These are phyloP conservation scores for Drosophila persimilis DNA, from an alignment of 1,140 invertebrate genomes.

Conservation along the genomic window DNA sequence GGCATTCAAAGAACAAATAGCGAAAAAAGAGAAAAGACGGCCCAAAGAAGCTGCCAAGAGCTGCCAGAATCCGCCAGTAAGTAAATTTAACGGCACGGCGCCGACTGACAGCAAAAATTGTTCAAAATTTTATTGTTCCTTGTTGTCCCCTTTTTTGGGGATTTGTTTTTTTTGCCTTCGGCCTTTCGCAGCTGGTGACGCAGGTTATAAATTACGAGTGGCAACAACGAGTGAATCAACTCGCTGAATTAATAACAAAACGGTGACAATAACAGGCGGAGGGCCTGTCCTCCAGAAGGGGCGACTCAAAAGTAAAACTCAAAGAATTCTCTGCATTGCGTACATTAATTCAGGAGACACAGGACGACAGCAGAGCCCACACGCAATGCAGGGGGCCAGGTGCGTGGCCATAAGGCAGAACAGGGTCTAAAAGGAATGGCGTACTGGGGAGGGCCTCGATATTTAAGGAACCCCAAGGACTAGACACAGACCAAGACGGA, in stretches of 20 bases:
- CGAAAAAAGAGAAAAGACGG: background rate
- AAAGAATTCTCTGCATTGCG: slow-evolving; percentile 59
- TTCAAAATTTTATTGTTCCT: slow-evolving; percentile 46
- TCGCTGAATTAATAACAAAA: slow-evolving; percentile 62
- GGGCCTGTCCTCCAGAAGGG: too few species aligned
- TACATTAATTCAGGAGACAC: slow-evolving; percentile 69
- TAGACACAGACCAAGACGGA: too few species aligned
- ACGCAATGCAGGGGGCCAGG: slow-evolving; percentile 35
- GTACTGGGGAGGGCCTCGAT: too few species aligned
- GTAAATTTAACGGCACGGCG: slow-evolving; percentile 41
- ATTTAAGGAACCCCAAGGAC: too few species aligned
- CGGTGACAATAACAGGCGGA: slow-evolving; percentile 35
- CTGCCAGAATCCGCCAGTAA: slow-evolving; percentile 30
- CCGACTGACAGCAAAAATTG: slow-evolving; percentile 49
- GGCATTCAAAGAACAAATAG: slow-evolving; percentile 1
- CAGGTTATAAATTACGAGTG: slow-evolving; percentile 64
- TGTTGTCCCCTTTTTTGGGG: slow-evolving; percentile 9
- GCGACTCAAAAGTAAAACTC: slow-evolving; percentile 24
- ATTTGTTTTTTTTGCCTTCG: slow-evolving; percentile 18
- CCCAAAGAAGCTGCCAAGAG: slow-evolving; percentile 2
- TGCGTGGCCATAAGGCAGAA: slow-evolving; percentile 20
- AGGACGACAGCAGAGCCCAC: slow-evolving; percentile 15
- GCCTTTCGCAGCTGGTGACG: slow-evolving; percentile 50
- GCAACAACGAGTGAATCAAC: slow-evolving; percentile 34
- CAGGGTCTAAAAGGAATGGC: background rate